Evolutionary conservation across 1,140 invertebrate species (phyloP).

Genomic region (Tetramorium alpestre): DNA sequence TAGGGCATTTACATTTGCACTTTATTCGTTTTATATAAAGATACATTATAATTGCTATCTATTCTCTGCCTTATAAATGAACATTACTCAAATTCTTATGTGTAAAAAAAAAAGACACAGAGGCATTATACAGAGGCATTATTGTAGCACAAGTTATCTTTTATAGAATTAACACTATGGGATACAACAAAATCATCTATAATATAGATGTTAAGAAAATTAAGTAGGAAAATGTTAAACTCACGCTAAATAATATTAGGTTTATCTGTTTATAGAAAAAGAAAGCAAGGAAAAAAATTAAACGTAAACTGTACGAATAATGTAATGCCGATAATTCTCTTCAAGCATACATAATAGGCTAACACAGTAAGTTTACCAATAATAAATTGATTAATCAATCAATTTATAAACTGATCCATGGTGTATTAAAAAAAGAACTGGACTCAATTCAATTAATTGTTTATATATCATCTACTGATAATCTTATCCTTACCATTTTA

Average conservation of each 20-base stretch:
- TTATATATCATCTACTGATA: conserved; percentile 60
- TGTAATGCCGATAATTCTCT: conserved; percentile 60
- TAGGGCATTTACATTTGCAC: conserved; percentile 56
- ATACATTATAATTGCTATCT: conserved; percentile 75
- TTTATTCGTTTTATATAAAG: conserved; percentile 72
- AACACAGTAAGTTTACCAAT: conserved; percentile 50
- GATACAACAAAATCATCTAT: conserved; percentile 64
- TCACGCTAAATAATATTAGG: neutral
- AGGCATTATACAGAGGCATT: conserved; percentile 68
- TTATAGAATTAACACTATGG: conserved; percentile 64
- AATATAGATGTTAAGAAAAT: conserved; percentile 54
- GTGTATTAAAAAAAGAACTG: conserved; percentile 19
- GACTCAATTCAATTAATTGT: conserved; percentile 45
- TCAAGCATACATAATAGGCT: conserved; percentile 50
- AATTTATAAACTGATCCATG: conserved; percentile 55
- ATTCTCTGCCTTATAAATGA: conserved; percentile 77
- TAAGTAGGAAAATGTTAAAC: conserved; percentile 57
- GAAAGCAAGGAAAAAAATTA: conserved; percentile 51
- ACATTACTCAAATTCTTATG: conserved; percentile 77
- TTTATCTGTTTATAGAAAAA: conserved; percentile 33
- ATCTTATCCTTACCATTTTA: conserved; percentile 69
- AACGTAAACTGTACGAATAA: conserved; percentile 63
- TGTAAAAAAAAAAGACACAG: conserved; percentile 77
- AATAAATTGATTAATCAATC: conserved; percentile 32
- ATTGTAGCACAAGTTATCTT: conserved; percentile 64